Evolutionary conservation across 2,888 invertebrate species (phyloP), one percentile per base, ranked within the genome.

Genomic region (Tanaodytes sp.): DNA sequence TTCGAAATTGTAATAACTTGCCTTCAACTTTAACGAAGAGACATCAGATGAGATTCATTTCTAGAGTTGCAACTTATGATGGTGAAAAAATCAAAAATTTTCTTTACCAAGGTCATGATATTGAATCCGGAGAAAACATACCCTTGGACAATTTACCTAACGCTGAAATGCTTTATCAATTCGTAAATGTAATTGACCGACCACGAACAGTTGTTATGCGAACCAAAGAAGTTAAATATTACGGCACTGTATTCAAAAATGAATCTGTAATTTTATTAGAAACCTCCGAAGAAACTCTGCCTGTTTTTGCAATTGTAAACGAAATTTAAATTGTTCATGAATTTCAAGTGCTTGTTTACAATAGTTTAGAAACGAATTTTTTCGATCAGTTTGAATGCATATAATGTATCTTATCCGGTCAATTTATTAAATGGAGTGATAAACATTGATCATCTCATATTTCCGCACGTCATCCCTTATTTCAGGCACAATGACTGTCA

Each of bases 41-140:
- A 14, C 19, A 40, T 19, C 40, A 40, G 11, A 11, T 30, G 11
- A 14, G 45, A 16, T 48, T 48, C 8, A 19, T 27, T 19, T 48
- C 48, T 11, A 39, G 36, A 31, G n/a, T 57, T n/a, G 27, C 19
- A 3, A 31, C 39, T 36, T 52, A 14, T 14, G 43, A 43, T 16
- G 42, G 23, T n/a, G 12, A 2, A 11, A 12, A 5, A 11, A 16
- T 18, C 15, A 62, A 54, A 20, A 54, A 39, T 9, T 62, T 37
- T 40, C 31, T 62, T 16, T 62, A 54, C 40, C 46, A 54, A 54
- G 46, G 62, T 11, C 45, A 62, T 12, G 62, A 62, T 20, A 40
- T 62, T 2, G 40, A 39, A 31, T 1, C 20, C 15, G 62, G 46
- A 4, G 40, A 48, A 12, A 14, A 46, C 2, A 20, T 54, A 20